Conservation (phyloP, 2,797 vertebrate species). For the Garrulus glandarius region DNA sequence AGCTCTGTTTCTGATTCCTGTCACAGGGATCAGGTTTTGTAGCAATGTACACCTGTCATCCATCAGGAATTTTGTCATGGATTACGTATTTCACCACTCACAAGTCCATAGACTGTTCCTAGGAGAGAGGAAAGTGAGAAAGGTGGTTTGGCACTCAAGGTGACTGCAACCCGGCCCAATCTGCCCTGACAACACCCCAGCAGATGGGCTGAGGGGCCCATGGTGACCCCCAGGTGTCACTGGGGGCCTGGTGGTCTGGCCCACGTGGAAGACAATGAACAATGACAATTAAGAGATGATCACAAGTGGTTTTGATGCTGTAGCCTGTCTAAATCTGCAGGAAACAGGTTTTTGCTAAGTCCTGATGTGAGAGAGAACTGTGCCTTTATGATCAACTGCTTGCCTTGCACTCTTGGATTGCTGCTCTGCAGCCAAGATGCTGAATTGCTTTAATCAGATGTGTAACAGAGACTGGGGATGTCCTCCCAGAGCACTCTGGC, state of each 20-base stretch:
- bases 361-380: neutral
- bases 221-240: neutral
- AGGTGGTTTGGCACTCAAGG: neutral
- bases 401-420: neutral
- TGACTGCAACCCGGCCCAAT: neutral
- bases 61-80: neutral
- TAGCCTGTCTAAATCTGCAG: neutral
- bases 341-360: neutral
- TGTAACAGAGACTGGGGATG: neutral
- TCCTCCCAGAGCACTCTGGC: neutral
- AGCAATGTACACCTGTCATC: neutral
- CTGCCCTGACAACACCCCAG: neutral
- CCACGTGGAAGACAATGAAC: fast-evolving
- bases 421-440: neutral
- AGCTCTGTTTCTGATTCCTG: neutral
- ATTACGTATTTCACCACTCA: neutral
- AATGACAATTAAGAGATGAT: neutral
- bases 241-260: neutral
- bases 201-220: neutral
- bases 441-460: neutral
- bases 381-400: neutral
- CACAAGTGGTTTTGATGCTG: neutral
- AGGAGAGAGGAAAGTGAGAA: neutral
- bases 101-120: neutral
- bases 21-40: neutral